These are phyloP conservation scores for Papilio demoleus DNA, from an alignment of 2,888 invertebrate species.

Conservation along the genomic window DNA sequence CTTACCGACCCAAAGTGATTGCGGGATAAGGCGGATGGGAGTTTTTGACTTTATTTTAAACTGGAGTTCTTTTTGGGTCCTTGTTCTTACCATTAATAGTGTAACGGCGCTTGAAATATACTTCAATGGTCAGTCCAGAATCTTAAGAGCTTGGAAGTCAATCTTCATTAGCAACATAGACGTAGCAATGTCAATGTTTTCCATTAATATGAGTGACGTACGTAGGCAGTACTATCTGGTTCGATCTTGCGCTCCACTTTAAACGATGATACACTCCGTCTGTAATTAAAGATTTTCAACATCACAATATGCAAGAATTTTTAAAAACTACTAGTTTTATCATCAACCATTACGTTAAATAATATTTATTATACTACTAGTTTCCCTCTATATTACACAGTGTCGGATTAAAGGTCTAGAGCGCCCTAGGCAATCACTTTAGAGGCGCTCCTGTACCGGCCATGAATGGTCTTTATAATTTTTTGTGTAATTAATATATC, in stretches of 20 bases:
- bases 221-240: constrained; percentile 38
- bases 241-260: constrained; percentile 42
- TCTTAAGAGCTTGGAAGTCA: constrained; percentile 37
- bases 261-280: constrained; percentile 38
- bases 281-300: constrained; percentile 42
- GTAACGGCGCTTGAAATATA: constrained; percentile 40
- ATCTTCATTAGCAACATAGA: constrained; percentile 48
- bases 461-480: too few relatives aligned
- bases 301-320: constrained; percentile 6
- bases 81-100: constrained; percentile 49
- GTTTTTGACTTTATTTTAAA: too few relatives aligned
- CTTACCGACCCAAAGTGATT: too few relatives aligned
- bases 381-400: too few relatives aligned
- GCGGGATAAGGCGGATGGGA: too few relatives aligned
- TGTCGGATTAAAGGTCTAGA: too few relatives aligned
- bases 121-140: constrained; percentile 47
- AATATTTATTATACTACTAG: too few relatives aligned
- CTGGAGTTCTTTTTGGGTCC: too few relatives aligned
- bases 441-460: too few relatives aligned
- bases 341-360: too few relatives aligned
- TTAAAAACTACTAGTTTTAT: not conserved
- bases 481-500: too few relatives aligned
- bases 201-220: constrained; percentile 48
- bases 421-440: too few relatives aligned
- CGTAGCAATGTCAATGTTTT: constrained; percentile 45